These are phyloP conservation scores for Lagopus leucura DNA, from an alignment of 2,113 vertebrate species.

Conservation along the genomic window DNA sequence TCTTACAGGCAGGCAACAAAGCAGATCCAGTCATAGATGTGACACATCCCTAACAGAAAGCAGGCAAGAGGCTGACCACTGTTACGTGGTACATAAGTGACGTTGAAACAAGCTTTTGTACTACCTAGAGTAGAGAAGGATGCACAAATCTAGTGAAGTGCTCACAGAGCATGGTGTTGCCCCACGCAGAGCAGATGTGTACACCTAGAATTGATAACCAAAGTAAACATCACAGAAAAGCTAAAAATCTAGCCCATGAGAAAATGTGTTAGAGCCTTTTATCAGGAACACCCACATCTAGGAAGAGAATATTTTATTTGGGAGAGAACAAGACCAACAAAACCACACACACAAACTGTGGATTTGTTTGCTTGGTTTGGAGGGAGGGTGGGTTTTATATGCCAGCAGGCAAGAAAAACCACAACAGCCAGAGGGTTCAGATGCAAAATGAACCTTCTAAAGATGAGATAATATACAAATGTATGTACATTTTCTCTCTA, in stretches of 20 bases:
- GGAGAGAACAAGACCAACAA: neutral
- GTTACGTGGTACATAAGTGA: neutral
- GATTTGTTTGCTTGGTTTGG: neutral
- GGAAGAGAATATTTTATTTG: neutral
- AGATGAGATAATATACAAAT: neutral
- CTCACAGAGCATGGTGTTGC: neutral
- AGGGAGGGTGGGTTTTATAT: neutral
- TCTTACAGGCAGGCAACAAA: neutral
- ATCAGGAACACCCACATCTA: neutral
- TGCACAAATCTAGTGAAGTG: neutral
- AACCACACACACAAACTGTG: neutral
- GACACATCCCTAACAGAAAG: neutral
- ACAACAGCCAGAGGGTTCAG: neutral
- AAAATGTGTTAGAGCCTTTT: neutral
- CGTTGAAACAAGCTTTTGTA: conserved; percentile 18
- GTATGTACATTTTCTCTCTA: neutral
- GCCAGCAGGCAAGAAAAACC: neutral
- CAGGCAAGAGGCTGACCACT: neutral
- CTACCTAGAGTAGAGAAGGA: neutral
- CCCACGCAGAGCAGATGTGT: neutral
- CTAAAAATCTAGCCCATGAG: neutral
- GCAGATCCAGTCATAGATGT: neutral
- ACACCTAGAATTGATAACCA: too few relatives aligned
- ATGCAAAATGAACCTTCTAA: neutral
- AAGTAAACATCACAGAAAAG: neutral